A percentile compares a stretch with the other conserved stretches of the same genome.
Conservation (phyloP, 2,888 invertebrate species). For the Drosophila borborema region DNA sequence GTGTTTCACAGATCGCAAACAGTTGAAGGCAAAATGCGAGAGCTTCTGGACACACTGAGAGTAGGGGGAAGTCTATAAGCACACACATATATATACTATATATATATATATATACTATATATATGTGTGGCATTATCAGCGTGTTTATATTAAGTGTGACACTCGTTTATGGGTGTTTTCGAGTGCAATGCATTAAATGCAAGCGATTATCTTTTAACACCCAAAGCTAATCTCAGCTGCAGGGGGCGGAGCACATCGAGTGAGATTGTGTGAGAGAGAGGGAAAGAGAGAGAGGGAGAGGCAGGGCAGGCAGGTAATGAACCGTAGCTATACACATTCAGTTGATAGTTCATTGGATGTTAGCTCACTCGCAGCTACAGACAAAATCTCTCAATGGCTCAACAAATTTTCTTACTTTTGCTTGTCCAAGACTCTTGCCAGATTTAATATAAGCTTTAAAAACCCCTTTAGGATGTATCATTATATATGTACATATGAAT, state of each 20-base stretch:
- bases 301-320: neutral
- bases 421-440: neutral
- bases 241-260: neutral
- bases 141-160: constrained; percentile 26
- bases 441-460: neutral
- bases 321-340: neutral
- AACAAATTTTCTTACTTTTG: neutral
- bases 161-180: constrained; percentile 44
- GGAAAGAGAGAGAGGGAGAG: neutral
- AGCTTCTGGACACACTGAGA: neutral
- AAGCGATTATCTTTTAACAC: constrained; percentile 47
- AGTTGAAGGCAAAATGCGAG: constrained; percentile 7
- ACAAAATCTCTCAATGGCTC: neutral
- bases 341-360: neutral
- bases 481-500: no score
- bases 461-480: no score
- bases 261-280: neutral
- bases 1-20: constrained; percentile 37
- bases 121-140: constrained; percentile 20
- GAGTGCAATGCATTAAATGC: constrained; percentile 48
- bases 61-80: neutral
- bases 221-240: constrained; percentile 38
- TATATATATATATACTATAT: neutral
- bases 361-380: neutral
- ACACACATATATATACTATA: neutral